phyloP scores from a whole-genome alignment of 2,888 invertebrate genomes.

The Cremastobaeus sp. region DNA sequence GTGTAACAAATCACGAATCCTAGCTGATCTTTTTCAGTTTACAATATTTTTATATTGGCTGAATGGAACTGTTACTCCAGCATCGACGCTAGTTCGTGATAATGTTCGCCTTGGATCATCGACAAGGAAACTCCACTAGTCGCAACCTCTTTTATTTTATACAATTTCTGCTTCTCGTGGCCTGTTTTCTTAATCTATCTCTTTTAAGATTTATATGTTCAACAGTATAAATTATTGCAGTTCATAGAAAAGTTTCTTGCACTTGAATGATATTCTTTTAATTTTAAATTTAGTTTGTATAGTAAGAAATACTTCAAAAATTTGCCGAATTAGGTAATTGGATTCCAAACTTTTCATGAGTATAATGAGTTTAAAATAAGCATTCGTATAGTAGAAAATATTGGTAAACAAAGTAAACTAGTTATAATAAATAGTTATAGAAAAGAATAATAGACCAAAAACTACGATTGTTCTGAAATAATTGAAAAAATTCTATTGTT shows the following conservation, averaged over 20 bases:
- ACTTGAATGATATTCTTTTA: background rate
- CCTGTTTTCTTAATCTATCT: conserved; percentile 16
- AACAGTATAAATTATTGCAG: conserved; percentile 16
- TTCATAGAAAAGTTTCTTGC: conserved; percentile 6
- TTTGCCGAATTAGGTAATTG: too few relatives aligned
- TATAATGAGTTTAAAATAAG: too few relatives aligned
- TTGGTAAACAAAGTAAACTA: too few relatives aligned
- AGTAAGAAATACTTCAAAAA: too few relatives aligned
- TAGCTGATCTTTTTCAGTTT: background rate
- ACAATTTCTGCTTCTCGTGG: conserved; percentile 18
- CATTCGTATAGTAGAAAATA: too few relatives aligned
- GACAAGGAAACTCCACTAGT: conserved; percentile 42
- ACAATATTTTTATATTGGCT: conserved; percentile 1
- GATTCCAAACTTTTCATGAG: too few relatives aligned
- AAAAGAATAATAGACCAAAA: too few relatives aligned
- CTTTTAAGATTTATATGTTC: conserved; percentile 11
- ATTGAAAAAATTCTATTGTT: too few relatives aligned
- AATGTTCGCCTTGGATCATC: conserved; percentile 36
- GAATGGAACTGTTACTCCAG: background rate
- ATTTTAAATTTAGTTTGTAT: background rate
- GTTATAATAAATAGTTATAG: too few relatives aligned
- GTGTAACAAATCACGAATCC: conserved; percentile 1
- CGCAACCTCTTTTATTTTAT: conserved; percentile 22
- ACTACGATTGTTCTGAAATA: too few relatives aligned
- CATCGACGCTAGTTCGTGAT: conserved; percentile 30